Base-by-base conservation (phyloP, 2,888 invertebrate species). In the Synergus laeviventris region DNA sequence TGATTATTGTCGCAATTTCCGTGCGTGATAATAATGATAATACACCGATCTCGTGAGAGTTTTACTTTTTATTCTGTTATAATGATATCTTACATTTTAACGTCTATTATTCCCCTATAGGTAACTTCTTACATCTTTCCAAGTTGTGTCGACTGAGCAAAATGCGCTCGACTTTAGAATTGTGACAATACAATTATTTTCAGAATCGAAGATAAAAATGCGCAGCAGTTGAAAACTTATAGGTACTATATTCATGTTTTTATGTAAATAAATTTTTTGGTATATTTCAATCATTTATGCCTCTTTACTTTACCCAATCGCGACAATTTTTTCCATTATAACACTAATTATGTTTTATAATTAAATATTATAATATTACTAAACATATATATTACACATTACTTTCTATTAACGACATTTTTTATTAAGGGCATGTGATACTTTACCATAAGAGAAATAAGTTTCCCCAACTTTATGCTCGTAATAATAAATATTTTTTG, bases 231-330 rank as follows among this genome's bases (percentile, higher is more conserved):
- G 84, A 86, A 86, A 86, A 87, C 87, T 86, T 87, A 88, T 86
- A 87, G 86, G 85, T 87, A 88, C 88, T 87, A 87, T 88, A 88
- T 89, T 89, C 87, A 89, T 88, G 88, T 89, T 89, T 89, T 88
- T 89, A 89, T 89, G 89, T 89, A 89, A 89, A 89, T 89, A 89
- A 89, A 89, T 89, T 88, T 31, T 89, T 89, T 89, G 86, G 88
- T 89, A 89, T 89, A 89, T 89, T 89, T 89, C 88, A 89, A 87
- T 79, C 78, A 84, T 36, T 59, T 21, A 60, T 49, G 38, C 8
- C 56, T 42, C 2, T 14, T 76, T 39, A 42, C 36, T 74, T 24
- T 2, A 11, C 42, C 31, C n/a, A 18, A 62, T 39, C 18, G 38
- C 21, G 9, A 59, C 14, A 1, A 21, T 5, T 24, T 24, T 24